Percentiles rank a stretch among this genome's conserved stretches.
phyloP scores from a whole-genome alignment of 2,888 invertebrate genomes.

The Crepidodera aurea region DNA sequence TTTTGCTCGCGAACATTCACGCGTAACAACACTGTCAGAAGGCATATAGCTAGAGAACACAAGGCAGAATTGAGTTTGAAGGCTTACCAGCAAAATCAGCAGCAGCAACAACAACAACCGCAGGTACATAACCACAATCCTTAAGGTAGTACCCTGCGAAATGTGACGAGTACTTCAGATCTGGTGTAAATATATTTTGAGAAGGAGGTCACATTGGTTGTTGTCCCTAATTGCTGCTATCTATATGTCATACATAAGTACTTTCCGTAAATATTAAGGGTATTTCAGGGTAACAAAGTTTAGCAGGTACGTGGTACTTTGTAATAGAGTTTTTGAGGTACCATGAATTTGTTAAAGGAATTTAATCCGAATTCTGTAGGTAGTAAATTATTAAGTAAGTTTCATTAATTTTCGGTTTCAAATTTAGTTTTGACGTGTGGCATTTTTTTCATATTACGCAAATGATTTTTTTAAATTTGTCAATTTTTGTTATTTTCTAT shows the following conservation, averaged over 20 bases:
- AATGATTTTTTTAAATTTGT: too few species aligned
- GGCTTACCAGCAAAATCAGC: conserved; percentile 62
- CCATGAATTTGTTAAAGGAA: not conserved
- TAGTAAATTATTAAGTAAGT: not conserved
- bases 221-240: conserved; percentile 51
- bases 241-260: conserved; percentile 50
- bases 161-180: conserved; percentile 39
- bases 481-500: too few species aligned
- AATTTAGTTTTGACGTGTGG: too few species aligned
- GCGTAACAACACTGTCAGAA: conserved; percentile 89
- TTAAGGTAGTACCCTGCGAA: conserved; percentile 57
- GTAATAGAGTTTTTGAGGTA: not conserved
- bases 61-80: conserved; percentile 74
- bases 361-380: conserved; percentile 5
- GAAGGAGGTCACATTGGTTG: conserved; percentile 38
- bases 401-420: too few species aligned
- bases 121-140: conserved; percentile 72
- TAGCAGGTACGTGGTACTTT: not conserved
- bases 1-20: conserved; percentile 91
- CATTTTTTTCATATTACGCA: too few species aligned
- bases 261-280: conserved; percentile 18
- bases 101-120: conserved; percentile 62
- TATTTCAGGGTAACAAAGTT: conserved; percentile 26
- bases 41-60: conserved; percentile 90
- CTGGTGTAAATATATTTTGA: conserved; percentile 51